Evolutionary conservation across 2,113 vertebrate species (phyloP).

Genomic region (Gallinago jamesoni): DNA sequence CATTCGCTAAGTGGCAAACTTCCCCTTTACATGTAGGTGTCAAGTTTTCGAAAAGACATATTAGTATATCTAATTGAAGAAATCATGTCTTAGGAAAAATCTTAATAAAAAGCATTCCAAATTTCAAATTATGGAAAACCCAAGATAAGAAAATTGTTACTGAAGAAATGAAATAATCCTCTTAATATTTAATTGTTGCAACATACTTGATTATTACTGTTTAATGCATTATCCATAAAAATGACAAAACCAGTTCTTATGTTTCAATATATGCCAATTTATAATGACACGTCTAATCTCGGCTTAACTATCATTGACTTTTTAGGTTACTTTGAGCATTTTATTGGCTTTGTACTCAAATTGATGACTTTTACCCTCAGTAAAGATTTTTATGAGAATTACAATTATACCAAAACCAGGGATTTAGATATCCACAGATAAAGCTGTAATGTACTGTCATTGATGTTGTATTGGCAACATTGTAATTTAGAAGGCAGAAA

Average conservation of each 20-base stretch:
- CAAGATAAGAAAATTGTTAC: background rate
- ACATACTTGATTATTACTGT: constrained; percentile 19
- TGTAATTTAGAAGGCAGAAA: background rate
- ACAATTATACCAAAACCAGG: background rate
- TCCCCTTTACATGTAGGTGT: background rate
- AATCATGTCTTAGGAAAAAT: background rate
- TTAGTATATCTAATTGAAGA: background rate
- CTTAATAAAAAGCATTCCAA: background rate
- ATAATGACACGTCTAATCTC: constrained; percentile 2
- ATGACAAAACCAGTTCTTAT: constrained; percentile 36
- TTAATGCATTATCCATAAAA: constrained; percentile 44
- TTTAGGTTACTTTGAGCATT: constrained; percentile 5
- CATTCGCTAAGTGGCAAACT: constrained; percentile 11
- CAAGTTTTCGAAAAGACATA: background rate
- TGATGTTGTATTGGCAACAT: background rate
- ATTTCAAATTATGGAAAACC: constrained; percentile 1
- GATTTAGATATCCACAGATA: background rate
- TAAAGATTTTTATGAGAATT: constrained; percentile 18
- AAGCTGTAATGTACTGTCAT: background rate
- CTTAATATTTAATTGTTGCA: constrained; percentile 39
- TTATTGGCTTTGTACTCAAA: constrained; percentile 18
- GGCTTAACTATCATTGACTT: constrained; percentile 2
- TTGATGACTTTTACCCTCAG: constrained; percentile 8
- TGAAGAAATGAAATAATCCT: constrained; percentile 47
- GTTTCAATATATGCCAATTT: constrained; percentile 41